Evolutionary conservation across 2,113 vertebrate genomes (phyloP), one percentile per base, ranked within the genome.

Genomic region (Anas platyrhynchos): DNA sequence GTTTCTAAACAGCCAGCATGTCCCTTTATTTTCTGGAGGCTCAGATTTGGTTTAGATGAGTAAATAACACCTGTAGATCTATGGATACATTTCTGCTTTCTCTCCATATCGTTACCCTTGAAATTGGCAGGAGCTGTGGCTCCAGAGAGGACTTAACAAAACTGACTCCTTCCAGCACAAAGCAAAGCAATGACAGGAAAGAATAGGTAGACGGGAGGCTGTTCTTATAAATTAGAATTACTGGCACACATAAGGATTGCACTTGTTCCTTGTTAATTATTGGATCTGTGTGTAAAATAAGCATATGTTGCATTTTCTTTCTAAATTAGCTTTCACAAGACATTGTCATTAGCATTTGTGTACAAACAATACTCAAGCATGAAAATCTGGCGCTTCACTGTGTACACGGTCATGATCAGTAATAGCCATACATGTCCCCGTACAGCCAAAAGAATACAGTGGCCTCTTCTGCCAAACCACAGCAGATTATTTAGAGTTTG

Each of bases 391-490:
- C 21, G 27, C 22, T 78, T 46, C 61, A 16, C 77, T 65, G 62
- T 3, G 2, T 26, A 22, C 25, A 14, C 0, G 3, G 14, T 36
- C n/a, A 59, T 0, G 1, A 83, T 23, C 43, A 72, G 88, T 22
- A 74, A 61, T 50, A 61, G 41, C 41, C 68, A 62, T 13, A 31
- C 36, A 55, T 43, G 22, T 26, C 13, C 16, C 55, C 52, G 11
- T 54, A 91, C 7, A 1, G 29, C 32, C 52, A 73, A 58, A 73
- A 50, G 38, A 50, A 56, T 38, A 50, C 15, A 44, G 16, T 34
- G 66, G 92, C 56, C 58, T 76, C 18, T 77, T 89, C 89, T 86
- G 66, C 58, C 59, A 73, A 63, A 75, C 3, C 72, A 91, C 67
- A 71, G 74, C 62, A 65, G 38, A 65, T 29, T 65, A 65, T 65